Conservation (phyloP, 2,797 vertebrate species). For the Glyptemys insculpta region DNA sequence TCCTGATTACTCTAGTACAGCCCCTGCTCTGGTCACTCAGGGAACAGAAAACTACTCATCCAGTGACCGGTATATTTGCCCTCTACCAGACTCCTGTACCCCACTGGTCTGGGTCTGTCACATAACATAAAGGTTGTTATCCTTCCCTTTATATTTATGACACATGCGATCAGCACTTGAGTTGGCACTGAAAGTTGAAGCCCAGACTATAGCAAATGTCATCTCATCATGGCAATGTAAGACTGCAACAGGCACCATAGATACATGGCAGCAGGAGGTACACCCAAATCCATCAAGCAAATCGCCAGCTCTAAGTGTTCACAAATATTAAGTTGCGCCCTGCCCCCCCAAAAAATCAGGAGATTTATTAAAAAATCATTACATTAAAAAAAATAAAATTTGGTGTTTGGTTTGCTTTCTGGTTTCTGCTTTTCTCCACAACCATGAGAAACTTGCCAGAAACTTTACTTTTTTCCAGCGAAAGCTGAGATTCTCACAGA, state of each 20-base stretch:
- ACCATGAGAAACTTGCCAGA: neutral
- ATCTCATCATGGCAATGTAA: rapidly evolving
- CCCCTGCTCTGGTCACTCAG: too few relatives aligned
- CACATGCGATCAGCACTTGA: neutral
- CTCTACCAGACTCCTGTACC: too few relatives aligned
- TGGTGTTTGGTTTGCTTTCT: rapidly evolving
- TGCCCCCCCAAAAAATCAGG: neutral
- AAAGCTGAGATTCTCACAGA: neutral
- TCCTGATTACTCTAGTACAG: too few relatives aligned
- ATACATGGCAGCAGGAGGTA: neutral
- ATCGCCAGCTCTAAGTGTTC: neutral
- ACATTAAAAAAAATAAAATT: neutral
- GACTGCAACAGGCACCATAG: neutral
- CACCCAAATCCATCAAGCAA: rapidly evolving
- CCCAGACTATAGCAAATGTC: neutral
- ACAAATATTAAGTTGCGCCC: rapidly evolving
- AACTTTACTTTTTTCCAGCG: neutral
- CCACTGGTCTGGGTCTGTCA: too few relatives aligned
- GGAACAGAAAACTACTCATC: too few relatives aligned
- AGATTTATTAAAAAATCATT: conserved; percentile 14
- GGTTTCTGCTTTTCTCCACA: neutral
- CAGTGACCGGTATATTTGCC: too few relatives aligned
- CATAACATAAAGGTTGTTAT: too few relatives aligned
- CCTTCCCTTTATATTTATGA: too few relatives aligned
- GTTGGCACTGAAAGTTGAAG: rapidly evolving